These are phyloP conservation scores for Pterois miles DNA, from an alignment of 2,797 vertebrate genomes.

Conservation along the genomic window DNA sequence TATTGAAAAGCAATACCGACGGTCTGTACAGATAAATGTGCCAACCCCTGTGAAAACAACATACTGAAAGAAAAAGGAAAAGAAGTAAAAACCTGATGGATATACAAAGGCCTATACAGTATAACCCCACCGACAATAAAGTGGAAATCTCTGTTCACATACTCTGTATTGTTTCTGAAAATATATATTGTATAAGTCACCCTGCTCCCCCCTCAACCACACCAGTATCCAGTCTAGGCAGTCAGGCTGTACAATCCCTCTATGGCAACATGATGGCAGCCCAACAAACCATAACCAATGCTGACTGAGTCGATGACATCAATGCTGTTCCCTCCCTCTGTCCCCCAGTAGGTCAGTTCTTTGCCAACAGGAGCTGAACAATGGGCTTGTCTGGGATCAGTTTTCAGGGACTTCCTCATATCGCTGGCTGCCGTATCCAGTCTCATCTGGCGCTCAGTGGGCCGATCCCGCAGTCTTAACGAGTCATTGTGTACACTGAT, in stretches of 20 bases:
- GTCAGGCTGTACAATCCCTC: conserved; percentile 57
- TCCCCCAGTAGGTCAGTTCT: conserved; percentile 29
- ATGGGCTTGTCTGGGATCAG: conserved; percentile 43
- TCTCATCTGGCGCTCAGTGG: conserved; percentile 42
- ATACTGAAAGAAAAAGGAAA: conserved; percentile 48
- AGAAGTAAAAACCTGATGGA: conserved; percentile 69
- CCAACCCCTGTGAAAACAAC: conserved; percentile 52
- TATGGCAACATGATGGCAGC: conserved; percentile 40
- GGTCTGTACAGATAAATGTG: conserved; percentile 58
- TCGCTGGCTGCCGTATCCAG: conserved; percentile 26
- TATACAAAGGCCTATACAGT: conserved; percentile 80
- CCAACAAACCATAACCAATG: conserved; percentile 24
- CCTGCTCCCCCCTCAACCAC: conserved; percentile 43
- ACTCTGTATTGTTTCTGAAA: conserved; percentile 78
- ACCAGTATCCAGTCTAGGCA: conserved; percentile 43
- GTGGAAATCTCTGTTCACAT: conserved; percentile 73
- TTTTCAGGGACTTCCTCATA: conserved; percentile 36
- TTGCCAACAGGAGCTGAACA: conserved; percentile 43
- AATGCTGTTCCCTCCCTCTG: conserved; percentile 30
- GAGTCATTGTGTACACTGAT: conserved; percentile 45
- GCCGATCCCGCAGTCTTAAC: conserved; percentile 37
- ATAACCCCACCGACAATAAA: conserved; percentile 70
- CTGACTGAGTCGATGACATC: conserved; percentile 36
- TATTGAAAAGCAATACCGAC: conserved; percentile 62
- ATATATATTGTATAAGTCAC: conserved; percentile 76